phyloP scores from a whole-genome alignment of 1,140 invertebrate genomes.

The Orchesella cincta region DNA sequence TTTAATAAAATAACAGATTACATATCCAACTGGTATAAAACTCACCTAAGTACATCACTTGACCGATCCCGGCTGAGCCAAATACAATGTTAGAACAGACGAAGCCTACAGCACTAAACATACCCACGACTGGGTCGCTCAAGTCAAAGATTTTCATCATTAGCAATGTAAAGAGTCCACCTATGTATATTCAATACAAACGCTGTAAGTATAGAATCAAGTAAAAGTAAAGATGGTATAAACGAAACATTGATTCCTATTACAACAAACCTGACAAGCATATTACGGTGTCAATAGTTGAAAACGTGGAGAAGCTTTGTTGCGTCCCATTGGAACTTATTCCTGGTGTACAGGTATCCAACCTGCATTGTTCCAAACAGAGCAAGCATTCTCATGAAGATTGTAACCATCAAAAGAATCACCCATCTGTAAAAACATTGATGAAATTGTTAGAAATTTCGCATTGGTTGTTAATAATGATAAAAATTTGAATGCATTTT shows the following conservation, averaged over 20 bases:
- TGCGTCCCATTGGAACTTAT: constrained; percentile 44
- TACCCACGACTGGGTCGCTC: constrained; percentile 39
- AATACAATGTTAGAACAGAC: constrained; percentile 34
- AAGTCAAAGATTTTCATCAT: constrained; percentile 38
- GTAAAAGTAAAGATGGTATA: too few species aligned
- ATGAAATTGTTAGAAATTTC: not conserved
- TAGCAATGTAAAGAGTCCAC: constrained; percentile 35
- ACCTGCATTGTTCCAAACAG: constrained; percentile 41
- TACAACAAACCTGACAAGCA: constrained; percentile 28
- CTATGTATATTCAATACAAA: constrained; percentile 18
- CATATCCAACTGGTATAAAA: too few species aligned
- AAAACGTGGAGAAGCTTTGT: constrained; percentile 32
- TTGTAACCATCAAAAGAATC: constrained; percentile 40
- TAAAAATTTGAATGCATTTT: too few species aligned
- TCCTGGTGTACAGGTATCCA: constrained; percentile 38
- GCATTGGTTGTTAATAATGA: too few species aligned
- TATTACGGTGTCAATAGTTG: constrained; percentile 29
- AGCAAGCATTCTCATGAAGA: constrained; percentile 43
- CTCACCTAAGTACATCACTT: constrained; percentile 46
- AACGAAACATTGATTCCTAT: too few species aligned
- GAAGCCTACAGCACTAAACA: constrained; percentile 41
- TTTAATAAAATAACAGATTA: too few species aligned
- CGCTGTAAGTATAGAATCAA: not conserved
- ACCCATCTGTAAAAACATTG: constrained; percentile 37
- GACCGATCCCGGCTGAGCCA: constrained; percentile 10